Evolutionary conservation across 2,797 vertebrate genomes (phyloP).

Genomic region (Miichthys miiuy): DNA sequence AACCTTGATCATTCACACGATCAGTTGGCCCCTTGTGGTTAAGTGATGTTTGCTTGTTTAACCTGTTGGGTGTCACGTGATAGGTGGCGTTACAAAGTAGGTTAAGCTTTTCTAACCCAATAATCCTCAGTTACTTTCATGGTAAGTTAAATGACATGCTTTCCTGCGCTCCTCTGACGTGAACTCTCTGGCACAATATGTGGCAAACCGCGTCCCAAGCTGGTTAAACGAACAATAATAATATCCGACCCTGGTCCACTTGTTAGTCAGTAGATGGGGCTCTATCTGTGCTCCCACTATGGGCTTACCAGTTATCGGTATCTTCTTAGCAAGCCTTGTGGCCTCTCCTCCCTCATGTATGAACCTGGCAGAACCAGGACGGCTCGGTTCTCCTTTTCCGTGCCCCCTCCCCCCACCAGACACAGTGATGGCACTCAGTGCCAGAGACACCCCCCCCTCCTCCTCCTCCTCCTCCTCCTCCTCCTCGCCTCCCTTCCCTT

Average conservation of each 20-base stretch:
- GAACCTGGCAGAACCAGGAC: conserved; percentile 72
- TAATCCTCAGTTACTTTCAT: conserved; percentile 41
- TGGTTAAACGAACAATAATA: conserved; percentile 32
- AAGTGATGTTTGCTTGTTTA: conserved; percentile 12
- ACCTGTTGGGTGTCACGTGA: conserved; percentile 24
- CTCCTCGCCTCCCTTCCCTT: conserved; percentile 53
- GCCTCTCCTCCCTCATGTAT: conserved; percentile 58
- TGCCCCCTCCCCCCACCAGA: conserved; percentile 77
- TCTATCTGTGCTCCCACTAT: conserved; percentile 36
- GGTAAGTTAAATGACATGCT: conserved; percentile 20
- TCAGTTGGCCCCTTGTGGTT: neutral
- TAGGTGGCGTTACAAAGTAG: conserved; percentile 35
- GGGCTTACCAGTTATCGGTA: conserved; percentile 47
- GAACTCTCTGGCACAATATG: conserved; percentile 17
- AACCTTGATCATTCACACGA: neutral
- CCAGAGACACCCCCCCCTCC: conserved; percentile 70
- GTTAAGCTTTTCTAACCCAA: conserved; percentile 34
- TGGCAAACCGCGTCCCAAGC: conserved; percentile 1
- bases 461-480: too few species aligned
- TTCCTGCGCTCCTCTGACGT: conserved; percentile 6
- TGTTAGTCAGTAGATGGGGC: conserved; percentile 37
- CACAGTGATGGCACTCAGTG: conserved; percentile 83
- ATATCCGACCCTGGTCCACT: conserved; percentile 37
- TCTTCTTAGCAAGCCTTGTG: conserved; percentile 50
- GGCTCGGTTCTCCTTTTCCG: conserved; percentile 68